phyloP scores from a whole-genome alignment of 2,797 vertebrate species.

The Phalloptychus januarius region DNA sequence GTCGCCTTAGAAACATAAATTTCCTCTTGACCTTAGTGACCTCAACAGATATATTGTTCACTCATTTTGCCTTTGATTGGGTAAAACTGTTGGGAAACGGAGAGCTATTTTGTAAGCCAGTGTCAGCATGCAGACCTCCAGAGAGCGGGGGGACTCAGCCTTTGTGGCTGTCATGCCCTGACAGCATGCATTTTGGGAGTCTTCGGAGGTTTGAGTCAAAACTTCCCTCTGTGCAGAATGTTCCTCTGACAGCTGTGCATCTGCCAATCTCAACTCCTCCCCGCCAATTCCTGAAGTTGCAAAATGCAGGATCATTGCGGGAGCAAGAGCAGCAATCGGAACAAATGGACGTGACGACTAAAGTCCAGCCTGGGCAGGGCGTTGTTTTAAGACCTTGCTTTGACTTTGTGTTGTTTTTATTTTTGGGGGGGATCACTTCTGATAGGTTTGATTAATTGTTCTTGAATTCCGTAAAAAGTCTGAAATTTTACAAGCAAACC shows the following conservation, averaged over 20 bases:
- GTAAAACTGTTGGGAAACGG: constrained; percentile 15
- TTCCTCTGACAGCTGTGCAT: constrained; percentile 20
- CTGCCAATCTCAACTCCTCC: constrained; percentile 30
- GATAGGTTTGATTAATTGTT: not conserved
- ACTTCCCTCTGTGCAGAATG: not conserved
- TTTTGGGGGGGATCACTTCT: not conserved
- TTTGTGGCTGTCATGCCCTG: constrained; percentile 15
- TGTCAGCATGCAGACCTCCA: constrained; percentile 25
- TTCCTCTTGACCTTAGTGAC: not conserved
- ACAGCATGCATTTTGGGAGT: constrained; percentile 35
- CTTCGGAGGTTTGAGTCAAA: constrained; percentile 15
- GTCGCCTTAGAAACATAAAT: not conserved
- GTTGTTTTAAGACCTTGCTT: not conserved
- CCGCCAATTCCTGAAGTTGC: constrained; percentile 20
- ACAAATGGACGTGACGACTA: constrained; percentile 16
- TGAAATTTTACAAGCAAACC: not conserved
- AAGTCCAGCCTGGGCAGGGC: not conserved
- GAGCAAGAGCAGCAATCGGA: constrained; percentile 6
- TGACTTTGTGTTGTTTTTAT: not conserved
- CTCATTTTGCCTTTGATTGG: constrained; percentile 6
- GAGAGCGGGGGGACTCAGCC: constrained; percentile 4
- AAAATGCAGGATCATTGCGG: constrained; percentile 20
- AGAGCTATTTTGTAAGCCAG: constrained; percentile 6
- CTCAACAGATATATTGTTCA: not conserved
- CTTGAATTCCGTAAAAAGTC: not conserved